A percentile compares a stretch with the other conserved stretches of the same genome.
Evolutionary conservation across 2,888 invertebrate genomes (phyloP).

Genomic region (Heliconius sara): DNA sequence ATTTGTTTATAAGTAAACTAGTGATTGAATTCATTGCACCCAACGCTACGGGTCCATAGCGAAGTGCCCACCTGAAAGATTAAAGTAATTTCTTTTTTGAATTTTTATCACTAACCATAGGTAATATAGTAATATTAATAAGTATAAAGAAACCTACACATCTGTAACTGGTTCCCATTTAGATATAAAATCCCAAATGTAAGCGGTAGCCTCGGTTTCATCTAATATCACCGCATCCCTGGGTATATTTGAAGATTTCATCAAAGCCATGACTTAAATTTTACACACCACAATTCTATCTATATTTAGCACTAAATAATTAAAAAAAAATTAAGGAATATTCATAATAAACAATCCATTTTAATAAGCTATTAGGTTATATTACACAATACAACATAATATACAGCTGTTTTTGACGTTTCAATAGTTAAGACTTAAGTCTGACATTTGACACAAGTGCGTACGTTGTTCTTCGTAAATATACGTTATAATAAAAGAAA

Average conservation of each 20-base stretch:
- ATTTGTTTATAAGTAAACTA: slow-evolving; percentile 85
- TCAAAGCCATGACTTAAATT: slow-evolving; percentile 80
- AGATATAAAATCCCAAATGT: slow-evolving; percentile 84
- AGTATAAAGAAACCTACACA: slow-evolving; percentile 76
- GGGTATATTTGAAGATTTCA: slow-evolving; percentile 81
- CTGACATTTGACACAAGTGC: neutral
- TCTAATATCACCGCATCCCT: slow-evolving; percentile 84
- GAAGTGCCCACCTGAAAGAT: slow-evolving; percentile 74
- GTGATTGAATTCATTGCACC: slow-evolving; percentile 79
- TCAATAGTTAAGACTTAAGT: neutral
- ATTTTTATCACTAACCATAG: neutral
- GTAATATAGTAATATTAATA: neutral
- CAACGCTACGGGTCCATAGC: slow-evolving; percentile 79
- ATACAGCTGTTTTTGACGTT: slow-evolving; percentile 29
- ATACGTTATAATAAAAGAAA: too few species aligned
- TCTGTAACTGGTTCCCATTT: slow-evolving; percentile 85
- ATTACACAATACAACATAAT: slow-evolving; percentile 1
- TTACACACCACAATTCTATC: neutral
- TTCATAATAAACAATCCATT: slow-evolving; percentile 2
- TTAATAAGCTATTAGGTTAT: neutral
- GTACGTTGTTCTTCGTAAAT: too few species aligned
- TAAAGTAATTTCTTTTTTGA: neutral
- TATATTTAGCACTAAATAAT: neutral
- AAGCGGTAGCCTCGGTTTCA: slow-evolving; percentile 83
- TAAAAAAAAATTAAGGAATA: neutral